Base-by-base conservation (phyloP, 2,113 vertebrate genomes). In the Callaeas wilsoni region DNA sequence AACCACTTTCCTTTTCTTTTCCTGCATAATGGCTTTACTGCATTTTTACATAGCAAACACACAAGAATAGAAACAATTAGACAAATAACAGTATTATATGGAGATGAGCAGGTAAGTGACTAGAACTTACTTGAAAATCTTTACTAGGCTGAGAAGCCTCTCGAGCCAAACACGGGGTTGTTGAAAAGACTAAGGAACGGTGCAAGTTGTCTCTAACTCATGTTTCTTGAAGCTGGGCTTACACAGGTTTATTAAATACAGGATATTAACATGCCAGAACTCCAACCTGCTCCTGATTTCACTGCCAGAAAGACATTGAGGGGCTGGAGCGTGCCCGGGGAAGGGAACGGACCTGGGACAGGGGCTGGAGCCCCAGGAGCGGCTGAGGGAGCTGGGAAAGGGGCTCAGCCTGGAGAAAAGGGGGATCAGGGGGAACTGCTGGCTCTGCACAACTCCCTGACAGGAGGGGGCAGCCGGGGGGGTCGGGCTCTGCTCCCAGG, bases 51-150 rank as follows among this genome's bases (percentile, higher is more conserved):
- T 86, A 84, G 80, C 76, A 96, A 95, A 96, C 90, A 96, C 30
- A 69, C 77, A 30, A 81, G 86, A 96, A 95, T 96, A 96, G 96
- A 92, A 96, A 95, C 89, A 95, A 92, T 96, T 91, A 91, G 94
- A 94, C 64, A 95, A 97, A 96, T 93, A 97, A 92, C 64, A 70
- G 93, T 73, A 84, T 87, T 94, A 71, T 50, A 90, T 96, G 76
- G 53, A 95, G 67, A 90, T 64, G 87, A 94, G 90, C 87, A 91
- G 82, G 63, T 79, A 87, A 90, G 68, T n/a, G 77, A 77, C 46
- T 89, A 71, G 87, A 93, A 84, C 62, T 93, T 59, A 56, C 73
- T 18, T 59, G 60, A 89, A 95, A 64, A 30, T 87, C 84, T 80
- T 3, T 47, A 4, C 60, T 41, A 82, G 87, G 76, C 68, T 86